Evolutionary conservation across 2,888 invertebrate genomes (phyloP), one percentile per base, ranked within the genome.

Genomic region (Mythimna lalbum): DNA sequence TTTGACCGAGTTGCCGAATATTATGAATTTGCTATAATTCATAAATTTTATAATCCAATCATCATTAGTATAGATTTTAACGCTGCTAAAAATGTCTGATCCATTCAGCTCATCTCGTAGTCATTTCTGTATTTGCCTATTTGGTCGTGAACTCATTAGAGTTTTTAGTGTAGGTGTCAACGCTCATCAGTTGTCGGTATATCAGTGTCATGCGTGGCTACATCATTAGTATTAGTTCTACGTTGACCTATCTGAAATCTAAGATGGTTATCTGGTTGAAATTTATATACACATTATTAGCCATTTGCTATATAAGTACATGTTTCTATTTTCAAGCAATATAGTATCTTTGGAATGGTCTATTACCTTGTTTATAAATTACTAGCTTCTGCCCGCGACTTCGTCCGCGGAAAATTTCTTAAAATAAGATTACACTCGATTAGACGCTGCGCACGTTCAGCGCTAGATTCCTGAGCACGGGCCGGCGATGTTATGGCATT

Each of bases 131-230:
- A 68, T 78, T 79, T 63, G 72, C 60, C 49, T 56, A 73, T 73
- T 82, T 73, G 74, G 75, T 78, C 69, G 82, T 87, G 86, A 88
- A 86, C 87, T 88, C 85, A 88, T 88, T 79, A 81, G 75, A 82
- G 81, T 87, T 87, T 89, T 89, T 87, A 85, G 87, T 79, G 82
- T 85, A 78, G 85, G 83, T 86, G 87, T 87, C 84, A 86, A 84
- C 85, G 72, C 78, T 79, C 82, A 84, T 84, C 80, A 78, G 78
- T 66, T 57, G 65, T 64, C 66, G 76, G 78, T 82, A 71, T 63
- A 83, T 79, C 80, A 82, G 73, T 73, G 69, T 78, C 76, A 84
- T 81, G 78, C 78, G 72, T 80, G 80, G 66, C 76, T 79, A 69
- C 70, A 78, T 77, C 80, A 76, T 84, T 84, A 78, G 70, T 64